Base-by-base conservation (phyloP, 2,888 invertebrate genomes). In the Pteria penguin region DNA sequence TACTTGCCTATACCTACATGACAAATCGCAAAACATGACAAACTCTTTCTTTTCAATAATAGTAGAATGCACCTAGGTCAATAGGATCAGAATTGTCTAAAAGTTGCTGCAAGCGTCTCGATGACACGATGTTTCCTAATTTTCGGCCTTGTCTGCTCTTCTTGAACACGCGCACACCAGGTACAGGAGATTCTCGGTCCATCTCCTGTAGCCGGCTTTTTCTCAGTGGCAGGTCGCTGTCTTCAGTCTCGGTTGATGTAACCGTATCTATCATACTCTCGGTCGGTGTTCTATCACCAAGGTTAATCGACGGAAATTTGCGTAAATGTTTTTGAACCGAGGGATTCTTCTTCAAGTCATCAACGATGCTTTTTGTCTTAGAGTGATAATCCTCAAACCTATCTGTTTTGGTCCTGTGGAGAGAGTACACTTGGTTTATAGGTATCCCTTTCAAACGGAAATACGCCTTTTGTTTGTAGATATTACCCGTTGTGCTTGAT, bases 381-480 rank as follows among this genome's bases (percentile, higher is more conserved):
- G 26, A 22, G 26, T 63, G 32, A 26, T 26, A 33, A 33, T 18
- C 26, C 31, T 65, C 58, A 54, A 54, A 29, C 8, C 54, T 26
- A 29, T 75, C 72, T 31, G 58, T 66, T 57, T 72, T 76, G 32
- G 69, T 55, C 18, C 79, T 54, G 52, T 79, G 58, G 11, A 73
- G n/a, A 14, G 75, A 66, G 60, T 76, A 76, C 45, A 79, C 62
- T 67, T 75, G 60, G 33, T 76, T 45, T 5, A 79, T 55, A 4
- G 68, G 67, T 33, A 76, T 76, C 1, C 79, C 79, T 31, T 76
- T 79, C 18, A 76, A 55, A n/a, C 70, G 70, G 22, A 58, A 79
- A 54, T 79, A 79, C 8, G 72, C 72, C n/a, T 79, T 73, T 45
- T 75, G 74, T 60, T 54, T 67, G 31, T 73, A 65, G 57, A 77